Percentiles rank a stretch among this genome's conserved stretches.
These are phyloP conservation scores for Oscheius sp. DNA, from an alignment of 2,888 invertebrate species.

Conservation along the genomic window DNA sequence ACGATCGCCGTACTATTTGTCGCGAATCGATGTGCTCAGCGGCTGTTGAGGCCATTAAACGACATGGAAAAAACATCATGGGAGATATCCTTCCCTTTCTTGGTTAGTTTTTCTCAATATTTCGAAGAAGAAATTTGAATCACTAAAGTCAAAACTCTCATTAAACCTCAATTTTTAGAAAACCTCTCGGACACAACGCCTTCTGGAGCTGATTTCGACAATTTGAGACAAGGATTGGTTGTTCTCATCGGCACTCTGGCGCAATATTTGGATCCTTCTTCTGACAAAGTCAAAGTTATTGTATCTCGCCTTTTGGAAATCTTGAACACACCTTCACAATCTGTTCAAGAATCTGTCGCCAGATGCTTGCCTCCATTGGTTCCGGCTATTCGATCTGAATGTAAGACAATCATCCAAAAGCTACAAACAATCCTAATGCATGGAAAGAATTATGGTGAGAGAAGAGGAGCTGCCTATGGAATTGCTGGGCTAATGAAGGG, in stretches of 20 bases:
- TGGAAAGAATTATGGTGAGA: slow-evolving; percentile 89
- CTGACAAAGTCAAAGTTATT: slow-evolving; percentile 81
- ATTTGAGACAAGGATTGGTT: slow-evolving; percentile 90
- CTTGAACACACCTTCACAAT: slow-evolving; percentile 80
- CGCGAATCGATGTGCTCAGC: slow-evolving; percentile 90
- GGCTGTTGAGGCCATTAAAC: slow-evolving; percentile 87
- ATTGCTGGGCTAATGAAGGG: slow-evolving; percentile 93
- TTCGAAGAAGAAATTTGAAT: too few species aligned
- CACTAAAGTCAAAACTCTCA: too few species aligned
- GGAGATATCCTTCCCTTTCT: slow-evolving; percentile 71
- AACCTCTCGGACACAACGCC: slow-evolving; percentile 61
- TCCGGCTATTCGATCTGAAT: slow-evolving; percentile 89
- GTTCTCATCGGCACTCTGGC: slow-evolving; percentile 96
- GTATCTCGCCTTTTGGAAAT: slow-evolving; percentile 88
- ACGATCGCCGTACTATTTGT: slow-evolving; percentile 81
- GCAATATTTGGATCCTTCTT: slow-evolving; percentile 72
- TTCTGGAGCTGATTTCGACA: slow-evolving; percentile 78
- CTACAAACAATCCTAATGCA: slow-evolving; percentile 86
- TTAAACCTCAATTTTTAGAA: slow-evolving; percentile 31
- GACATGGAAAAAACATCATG: slow-evolving; percentile 82
- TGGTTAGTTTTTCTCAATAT: slow-evolving; percentile 33
- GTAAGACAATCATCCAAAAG: slow-evolving; percentile 85
- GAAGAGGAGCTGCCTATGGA: slow-evolving; percentile 90
- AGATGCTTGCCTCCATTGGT: slow-evolving; percentile 93
- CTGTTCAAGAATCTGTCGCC: slow-evolving; percentile 96